Base-by-base conservation (phyloP, 2,888 invertebrate species). In the Eilema sororculum region DNA sequence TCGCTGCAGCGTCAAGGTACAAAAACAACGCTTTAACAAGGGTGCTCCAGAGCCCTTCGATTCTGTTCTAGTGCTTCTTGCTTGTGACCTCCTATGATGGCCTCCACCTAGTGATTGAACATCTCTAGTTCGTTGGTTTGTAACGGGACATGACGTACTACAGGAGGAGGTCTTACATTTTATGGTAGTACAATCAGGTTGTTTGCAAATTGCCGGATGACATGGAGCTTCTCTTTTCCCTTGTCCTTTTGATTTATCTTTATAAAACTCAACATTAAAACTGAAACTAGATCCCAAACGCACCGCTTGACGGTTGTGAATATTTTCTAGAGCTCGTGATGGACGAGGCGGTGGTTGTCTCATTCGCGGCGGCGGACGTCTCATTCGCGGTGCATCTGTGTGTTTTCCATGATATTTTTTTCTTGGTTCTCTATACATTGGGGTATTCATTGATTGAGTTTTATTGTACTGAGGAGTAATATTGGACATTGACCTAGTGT, bases 21-120 rank as follows among this genome's bases (percentile, higher is more conserved):
- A 85, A 72, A 84, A 83, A 73, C 85, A 86, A 37, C 82, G 79
- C 67, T 83, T 84, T 60, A 85, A 70, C 56, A 76, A 75, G 9
- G 73, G 67, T 65, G 74, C 72, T 3, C 76, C 69, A 33, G 81
- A 78, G 20, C 73, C 73, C 67, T 59, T 78, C 16, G 82, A 67
- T 56, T 80, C 76, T 8, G 72, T 75, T 71, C 71, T 67, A 10
- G 41, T 57, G 28, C 41, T 12, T 20, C 24, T 52, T 68, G 68
- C 64, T 72, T 79, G 78, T 24, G 41, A 37, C 20, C 13, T 37
- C 63, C 62, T 68, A 58, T 68, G n/a, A 41, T 68, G 63, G 22
- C 57, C 57, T 37, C 22, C 37, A 28, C 57, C 63, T 9, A n/a
- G 30, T 20, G 25, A 41, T 25, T 61, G 33, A 24, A 61, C 28